phyloP scores from a whole-genome alignment of 2,888 invertebrate species.

The Barypeithes pellucidus region DNA sequence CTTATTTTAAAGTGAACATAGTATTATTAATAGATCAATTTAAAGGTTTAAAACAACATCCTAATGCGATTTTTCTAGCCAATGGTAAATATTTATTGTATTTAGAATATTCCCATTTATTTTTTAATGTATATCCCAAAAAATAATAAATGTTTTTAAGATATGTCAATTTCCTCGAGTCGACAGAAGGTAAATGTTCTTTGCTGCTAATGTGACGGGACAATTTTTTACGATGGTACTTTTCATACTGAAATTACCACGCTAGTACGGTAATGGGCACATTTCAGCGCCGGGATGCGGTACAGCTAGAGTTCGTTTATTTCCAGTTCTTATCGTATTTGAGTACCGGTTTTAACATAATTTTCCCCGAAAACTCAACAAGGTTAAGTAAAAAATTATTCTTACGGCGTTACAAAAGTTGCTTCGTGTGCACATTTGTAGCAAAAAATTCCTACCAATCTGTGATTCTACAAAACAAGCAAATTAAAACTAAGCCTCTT shows the following conservation, averaged over 20 bases:
- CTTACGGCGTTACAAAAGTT: too few species aligned
- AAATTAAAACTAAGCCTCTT: slow-evolving; percentile 35
- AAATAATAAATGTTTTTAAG: slow-evolving; percentile 44
- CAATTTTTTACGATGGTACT: neutral
- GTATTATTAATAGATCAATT: slow-evolving; percentile 43
- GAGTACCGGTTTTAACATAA: too few species aligned
- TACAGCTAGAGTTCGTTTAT: too few species aligned
- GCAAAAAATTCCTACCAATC: slow-evolving; percentile 17
- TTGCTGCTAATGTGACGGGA: slow-evolving; percentile 18
- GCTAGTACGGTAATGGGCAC: too few species aligned
- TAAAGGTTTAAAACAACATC: slow-evolving; percentile 32
- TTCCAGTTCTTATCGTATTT: too few species aligned
- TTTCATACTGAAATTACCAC: neutral
- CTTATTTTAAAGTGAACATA: slow-evolving; percentile 30
- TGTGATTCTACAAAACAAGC: slow-evolving; percentile 30
- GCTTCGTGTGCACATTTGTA: neutral
- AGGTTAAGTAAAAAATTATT: too few species aligned
- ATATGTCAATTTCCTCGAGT: slow-evolving; percentile 40
- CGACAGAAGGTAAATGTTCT: neutral
- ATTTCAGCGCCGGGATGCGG: too few species aligned
- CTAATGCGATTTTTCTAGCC: slow-evolving; percentile 44
- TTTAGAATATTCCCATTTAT: slow-evolving; percentile 55
- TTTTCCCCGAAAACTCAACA: too few species aligned
- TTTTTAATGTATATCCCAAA: slow-evolving; percentile 51
- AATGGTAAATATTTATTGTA: slow-evolving; percentile 61